Evolutionary conservation across 2,113 vertebrate genomes (phyloP).

Genomic region (Sardina pilchardus): DNA sequence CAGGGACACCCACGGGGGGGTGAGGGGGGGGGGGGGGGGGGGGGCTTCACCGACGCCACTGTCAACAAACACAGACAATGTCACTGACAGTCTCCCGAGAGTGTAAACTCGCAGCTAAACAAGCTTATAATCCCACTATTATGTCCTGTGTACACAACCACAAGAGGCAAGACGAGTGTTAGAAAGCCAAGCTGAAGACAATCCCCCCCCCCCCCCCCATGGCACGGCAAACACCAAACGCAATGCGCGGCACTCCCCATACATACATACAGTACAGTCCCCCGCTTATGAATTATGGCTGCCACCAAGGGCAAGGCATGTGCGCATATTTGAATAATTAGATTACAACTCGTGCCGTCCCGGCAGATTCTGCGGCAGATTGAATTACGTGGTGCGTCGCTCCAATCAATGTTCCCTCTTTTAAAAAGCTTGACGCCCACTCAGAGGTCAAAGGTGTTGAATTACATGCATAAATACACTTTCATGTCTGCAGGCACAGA

Average conservation of each 20-base stretch:
- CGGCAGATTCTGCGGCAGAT: not conserved
- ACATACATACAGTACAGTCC: not conserved
- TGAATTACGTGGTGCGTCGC: slow-evolving; percentile 8
- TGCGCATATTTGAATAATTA: slow-evolving; percentile 8
- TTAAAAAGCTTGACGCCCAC: slow-evolving; percentile 11
- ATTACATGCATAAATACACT: slow-evolving; percentile 18
- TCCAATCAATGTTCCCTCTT: slow-evolving; percentile 12
- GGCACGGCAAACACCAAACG: too few species aligned
- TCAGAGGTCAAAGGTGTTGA: not conserved
- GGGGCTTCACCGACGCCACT: not conserved
- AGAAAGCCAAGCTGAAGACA: not conserved
- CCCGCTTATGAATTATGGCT: not conserved
- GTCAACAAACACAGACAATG: slow-evolving; percentile 5
- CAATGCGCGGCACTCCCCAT: not conserved
- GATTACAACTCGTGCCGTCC: not conserved
- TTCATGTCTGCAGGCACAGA: slow-evolving; percentile 5
- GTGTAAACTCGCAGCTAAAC: not conserved
- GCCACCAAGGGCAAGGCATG: not conserved
- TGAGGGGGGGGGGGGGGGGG: not conserved
- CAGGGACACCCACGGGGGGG: not conserved
- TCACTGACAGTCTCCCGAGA: not conserved
- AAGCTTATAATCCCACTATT: not conserved
- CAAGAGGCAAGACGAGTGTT: not conserved
- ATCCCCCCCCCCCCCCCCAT: not conserved
- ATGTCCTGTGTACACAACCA: not conserved